Evolutionary conservation across 2,797 vertebrate species (phyloP), one percentile per base, ranked within the genome.

Genomic region (Austrolebias charrua): DNA sequence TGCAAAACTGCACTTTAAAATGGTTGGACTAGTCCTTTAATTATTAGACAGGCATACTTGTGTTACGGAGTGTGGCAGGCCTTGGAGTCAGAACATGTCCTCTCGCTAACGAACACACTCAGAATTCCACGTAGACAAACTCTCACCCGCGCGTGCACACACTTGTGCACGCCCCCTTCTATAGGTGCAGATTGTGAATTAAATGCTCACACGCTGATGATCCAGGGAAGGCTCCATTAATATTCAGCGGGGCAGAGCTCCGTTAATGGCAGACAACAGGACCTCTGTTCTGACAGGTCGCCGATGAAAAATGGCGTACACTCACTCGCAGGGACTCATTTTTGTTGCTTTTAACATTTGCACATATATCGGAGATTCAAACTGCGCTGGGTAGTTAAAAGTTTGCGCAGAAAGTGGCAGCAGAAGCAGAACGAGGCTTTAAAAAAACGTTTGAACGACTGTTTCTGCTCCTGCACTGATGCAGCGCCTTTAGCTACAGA

Each of bases 201-300:
- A 89, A 89, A 88, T 81, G 84, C 86, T 84, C 78, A 73, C 78
- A 75, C 86, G 62, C 76, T 55, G 78, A 88, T 87, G 81, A 87
- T 88, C 86, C 86, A 72, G 82, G 82, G 78, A 80, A 81, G 78
- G 77, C 81, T 87, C 84, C 89, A 93, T 94, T 93, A 92, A 93
- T 91, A 93, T 92, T 91, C 91, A 83, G 88, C 31, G 78, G 81
- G 77, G 75, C 83, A 82, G 86, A 60, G 83, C 88, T 90, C 83
- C 55, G 87, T 92, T 88, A 90, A 93, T 89, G 91, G 88, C 86
- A 89, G 84, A 94, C 93, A 94, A 94, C 90, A 92, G 88, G 85
- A 90, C 88, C 92, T 93, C 91, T 94, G 93, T 94, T 93, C 90
- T 81, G 82, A 89, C 84, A 86, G 87, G 85, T 91, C 85, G 80